Base-by-base conservation (phyloP, 2,888 invertebrate genomes). In the Melieria crassipennis region DNA sequence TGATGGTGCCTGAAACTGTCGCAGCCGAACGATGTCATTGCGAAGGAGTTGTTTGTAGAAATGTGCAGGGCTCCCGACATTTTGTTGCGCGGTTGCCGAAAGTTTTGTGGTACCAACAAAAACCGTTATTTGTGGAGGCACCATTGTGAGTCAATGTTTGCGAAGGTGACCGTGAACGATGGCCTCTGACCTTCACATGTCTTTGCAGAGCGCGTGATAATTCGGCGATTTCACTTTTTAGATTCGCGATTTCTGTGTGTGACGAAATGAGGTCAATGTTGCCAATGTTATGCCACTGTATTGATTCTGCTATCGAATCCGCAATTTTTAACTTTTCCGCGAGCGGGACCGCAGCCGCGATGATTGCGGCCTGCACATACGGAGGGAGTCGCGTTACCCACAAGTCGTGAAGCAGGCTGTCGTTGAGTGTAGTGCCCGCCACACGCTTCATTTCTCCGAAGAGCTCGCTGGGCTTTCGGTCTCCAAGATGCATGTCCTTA, bases 61-160 rank as follows among this genome's bases (percentile, higher is more conserved):
- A 16, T 16, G 16, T 16, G 16, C 16, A 16, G 16, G 16, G 16
- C 16, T 16, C 16, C 5, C 52, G 43, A n/a, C 55, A 55, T 16
- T 65, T 65, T 10, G 43, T 55, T 56, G 65, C 65, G 30, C 55
- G 43, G n/a, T 55, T 52, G n/a, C 42, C 52, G 42, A 65, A 65
- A 55, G 11, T 65, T 43, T 30, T 52, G 42, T 76, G 73, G 10
- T 72, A 74, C 75, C 70, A 75, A 43, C 74, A 76, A 30, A 56
- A 43, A 13, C 16, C 55, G 4, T 55, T 66, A n/a, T 58, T 48
- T 45, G 11, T 11, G 30, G 16, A 7, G 5, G 48, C 30, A 42
- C 4, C 46, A 30, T 45, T 13, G 46, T 45, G 50, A 13, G 9
- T 50, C 50, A 16, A 16, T 64, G 64, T 1, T 50, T 47, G 5